Conservation (phyloP, 1,140 invertebrate genomes). For the Plutomurus gul region DNA sequence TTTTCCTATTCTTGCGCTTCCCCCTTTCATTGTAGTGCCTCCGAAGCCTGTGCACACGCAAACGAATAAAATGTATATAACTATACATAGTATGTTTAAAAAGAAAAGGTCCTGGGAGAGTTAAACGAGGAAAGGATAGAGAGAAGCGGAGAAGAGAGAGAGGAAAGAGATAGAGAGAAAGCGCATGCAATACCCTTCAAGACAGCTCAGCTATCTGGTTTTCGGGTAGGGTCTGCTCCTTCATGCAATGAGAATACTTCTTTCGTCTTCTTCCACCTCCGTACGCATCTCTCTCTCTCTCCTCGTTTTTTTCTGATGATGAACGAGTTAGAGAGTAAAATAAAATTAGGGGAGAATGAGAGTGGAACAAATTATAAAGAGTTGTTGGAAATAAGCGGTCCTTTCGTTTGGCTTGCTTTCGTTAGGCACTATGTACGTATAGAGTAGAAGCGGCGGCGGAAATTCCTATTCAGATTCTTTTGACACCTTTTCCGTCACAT, state of each 20-base stretch:
- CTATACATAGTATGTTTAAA: background rate
- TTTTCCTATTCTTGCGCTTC: background rate
- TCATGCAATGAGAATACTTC: slow-evolving; percentile 1
- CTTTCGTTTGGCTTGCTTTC: background rate
- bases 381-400: background rate
- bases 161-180: background rate
- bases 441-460: slow-evolving; percentile 14
- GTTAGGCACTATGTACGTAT: no score
- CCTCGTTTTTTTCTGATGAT: slow-evolving; percentile 23
- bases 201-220: background rate
- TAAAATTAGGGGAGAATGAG: slow-evolving; percentile 34
- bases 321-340: slow-evolving; percentile 31
- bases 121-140: background rate
- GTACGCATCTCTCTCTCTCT: background rate
- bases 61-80: background rate
- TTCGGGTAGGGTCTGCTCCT: background rate
- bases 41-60: no score
- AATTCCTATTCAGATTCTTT: slow-evolving; percentile 39
- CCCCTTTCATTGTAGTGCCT: background rate
- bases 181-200: background rate
- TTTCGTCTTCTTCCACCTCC: no score
- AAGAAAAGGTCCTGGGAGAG: slow-evolving; percentile 12
- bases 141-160: background rate
- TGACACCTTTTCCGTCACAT: slow-evolving; percentile 47
- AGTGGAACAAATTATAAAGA: slow-evolving; percentile 12